These are phyloP conservation scores for Aplysia californica DNA, from an alignment of 1,140 invertebrate species.

Conservation along the genomic window DNA sequence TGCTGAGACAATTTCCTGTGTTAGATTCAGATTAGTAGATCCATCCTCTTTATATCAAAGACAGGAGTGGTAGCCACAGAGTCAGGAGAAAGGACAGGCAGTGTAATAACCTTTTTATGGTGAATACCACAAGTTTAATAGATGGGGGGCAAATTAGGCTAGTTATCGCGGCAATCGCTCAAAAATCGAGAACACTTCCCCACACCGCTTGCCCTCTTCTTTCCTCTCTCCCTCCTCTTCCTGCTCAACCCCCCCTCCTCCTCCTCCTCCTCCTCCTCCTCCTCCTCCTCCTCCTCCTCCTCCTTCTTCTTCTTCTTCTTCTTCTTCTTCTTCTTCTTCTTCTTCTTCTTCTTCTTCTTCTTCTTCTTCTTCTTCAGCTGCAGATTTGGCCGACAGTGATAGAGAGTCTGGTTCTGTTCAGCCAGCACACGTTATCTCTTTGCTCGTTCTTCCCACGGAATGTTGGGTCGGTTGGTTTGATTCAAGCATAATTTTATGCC, in stretches of 20 bases:
- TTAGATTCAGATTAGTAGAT: too few species aligned
- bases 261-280: neutral
- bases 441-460: too few species aligned
- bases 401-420: too few species aligned
- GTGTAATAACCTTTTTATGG: too few species aligned
- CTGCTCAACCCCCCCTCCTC: neutral
- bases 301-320: neutral
- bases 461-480: too few species aligned
- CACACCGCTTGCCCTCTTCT: neutral
- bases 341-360: neutral
- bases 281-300: constrained; percentile 6
- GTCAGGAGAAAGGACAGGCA: neutral
- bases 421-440: too few species aligned
- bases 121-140: too few species aligned
- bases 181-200: neutral
- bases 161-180: neutral
- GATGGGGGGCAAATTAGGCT: too few species aligned
- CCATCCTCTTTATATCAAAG: too few species aligned
- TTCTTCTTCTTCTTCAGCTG: neutral
- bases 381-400: too few species aligned
- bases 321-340: neutral
- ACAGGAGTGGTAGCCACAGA: neutral
- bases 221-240: neutral
- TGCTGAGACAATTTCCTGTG: too few species aligned
- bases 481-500: too few species aligned